Percentiles rank a stretch among this genome's conserved stretches.
Conservation (phyloP, 1,140 invertebrate genomes). For the Formica selysi region DNA sequence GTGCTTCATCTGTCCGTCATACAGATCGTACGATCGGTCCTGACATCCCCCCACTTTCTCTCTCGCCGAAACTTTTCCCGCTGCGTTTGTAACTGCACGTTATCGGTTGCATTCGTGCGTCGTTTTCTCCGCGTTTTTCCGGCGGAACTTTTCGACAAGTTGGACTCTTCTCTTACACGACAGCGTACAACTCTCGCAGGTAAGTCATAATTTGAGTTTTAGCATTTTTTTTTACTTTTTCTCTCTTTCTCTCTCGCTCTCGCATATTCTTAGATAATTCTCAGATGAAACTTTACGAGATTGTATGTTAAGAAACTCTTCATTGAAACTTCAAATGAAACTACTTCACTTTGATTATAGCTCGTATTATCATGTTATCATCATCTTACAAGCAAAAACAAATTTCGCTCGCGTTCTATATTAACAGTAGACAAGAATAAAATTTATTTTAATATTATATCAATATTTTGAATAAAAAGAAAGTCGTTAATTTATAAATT, state of each 20-base stretch:
- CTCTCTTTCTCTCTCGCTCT: background rate
- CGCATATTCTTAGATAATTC: background rate
- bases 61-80: slow-evolving; percentile 11
- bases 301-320: background rate
- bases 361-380: background rate
- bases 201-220: background rate
- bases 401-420: background rate
- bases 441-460: background rate
- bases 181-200: slow-evolving; percentile 16
- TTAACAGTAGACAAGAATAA: background rate
- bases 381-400: background rate
- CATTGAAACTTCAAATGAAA: slow-evolving; percentile 5
- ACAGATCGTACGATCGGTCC: slow-evolving; percentile 60
- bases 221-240: no score
- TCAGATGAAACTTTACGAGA: background rate
- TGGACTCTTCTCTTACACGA: slow-evolving; percentile 17
- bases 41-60: background rate
- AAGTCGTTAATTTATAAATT: background rate
- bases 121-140: background rate
- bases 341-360: background rate
- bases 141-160: slow-evolving; percentile 25
- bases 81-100: background rate
- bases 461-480: background rate
- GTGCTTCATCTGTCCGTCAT: slow-evolving; percentile 83
- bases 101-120: background rate